Evolutionary conservation across 1,140 invertebrate genomes (phyloP).

Genomic region (Stenopsyche tienmushanensis): DNA sequence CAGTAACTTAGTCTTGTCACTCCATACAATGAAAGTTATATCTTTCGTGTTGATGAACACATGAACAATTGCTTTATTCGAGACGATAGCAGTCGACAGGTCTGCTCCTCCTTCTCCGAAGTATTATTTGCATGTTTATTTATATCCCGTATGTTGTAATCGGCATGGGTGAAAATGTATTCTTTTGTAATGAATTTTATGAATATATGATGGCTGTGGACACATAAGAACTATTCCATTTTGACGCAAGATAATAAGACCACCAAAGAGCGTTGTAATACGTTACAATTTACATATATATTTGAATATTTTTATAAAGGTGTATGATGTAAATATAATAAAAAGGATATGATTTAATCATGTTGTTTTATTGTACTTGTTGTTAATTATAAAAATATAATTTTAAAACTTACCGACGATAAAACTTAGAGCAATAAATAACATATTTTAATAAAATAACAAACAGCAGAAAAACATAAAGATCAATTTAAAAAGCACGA

Average conservation of each 20-base stretch:
- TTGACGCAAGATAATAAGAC: background rate
- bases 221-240: conserved; percentile 11
- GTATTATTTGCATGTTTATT: background rate
- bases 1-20: background rate
- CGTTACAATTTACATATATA: too few relatives aligned
- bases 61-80: background rate
- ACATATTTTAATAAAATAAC: background rate
- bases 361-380: background rate
- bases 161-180: background rate
- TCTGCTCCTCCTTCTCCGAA: too few relatives aligned
- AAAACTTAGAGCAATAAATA: too few relatives aligned
- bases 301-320: background rate
- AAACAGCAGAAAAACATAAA: too few relatives aligned
- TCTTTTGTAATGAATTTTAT: background rate
- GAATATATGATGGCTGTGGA: background rate
- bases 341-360: background rate
- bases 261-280: background rate
- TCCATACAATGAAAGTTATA: background rate
- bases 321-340: background rate
- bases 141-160: background rate
- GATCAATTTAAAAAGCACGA: too few relatives aligned
- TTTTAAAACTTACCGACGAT: background rate
- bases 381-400: background rate
- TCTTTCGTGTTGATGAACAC: background rate
- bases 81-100: too few relatives aligned